Base-by-base conservation (phyloP, 2,888 invertebrate species). In the Ophion ellenae region DNA sequence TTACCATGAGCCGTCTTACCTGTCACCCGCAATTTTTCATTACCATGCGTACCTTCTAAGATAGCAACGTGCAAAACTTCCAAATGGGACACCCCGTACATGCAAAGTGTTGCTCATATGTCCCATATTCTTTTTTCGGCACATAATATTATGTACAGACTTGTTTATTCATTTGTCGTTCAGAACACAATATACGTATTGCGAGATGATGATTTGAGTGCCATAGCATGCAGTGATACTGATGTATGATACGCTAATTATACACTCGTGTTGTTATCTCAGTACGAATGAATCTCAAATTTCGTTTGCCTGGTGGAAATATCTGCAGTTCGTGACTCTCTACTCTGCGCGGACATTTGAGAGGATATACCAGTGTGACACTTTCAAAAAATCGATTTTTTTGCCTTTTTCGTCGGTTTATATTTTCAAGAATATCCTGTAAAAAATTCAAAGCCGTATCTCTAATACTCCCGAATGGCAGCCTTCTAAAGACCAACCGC, bases 201-300 rank as follows among this genome's bases (percentile, higher is more conserved):
- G 14, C 53, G 53, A 17, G 53, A 53, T 17, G 53, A 53, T 53
- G 53, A 53, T 64, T 28, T 32, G 4, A 14, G 24, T 64, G 28
- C 32, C 64, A 28, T 32, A 64, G 28, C 64, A 64, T 64, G 64
- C 64, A 64, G 28, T 28, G 64, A 28, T 28, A 64, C 28, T 64
- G 28, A 53, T 53, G 53, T 53, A 14, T 53, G 53, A 14, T 53
- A 53, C 17, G 53, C 53, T 53, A 53, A 53, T 17, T 53, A 14
- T 53, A 17, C 53, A 53, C 53, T 53, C 14, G 53, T 53, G 53
- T 53, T 53, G 17, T 53, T 11, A 53, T 53, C 53, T 14, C 53
- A 53, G 53, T 53, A 53, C 53, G 14, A 53, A 53, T 53, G 5
- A 53, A 53, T 53, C 4, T 53, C 53, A 5, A 40, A 7, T 53